These are phyloP conservation scores for Philotrypesis tridentata DNA, from an alignment of 1,140 invertebrate species.

Conservation along the genomic window DNA sequence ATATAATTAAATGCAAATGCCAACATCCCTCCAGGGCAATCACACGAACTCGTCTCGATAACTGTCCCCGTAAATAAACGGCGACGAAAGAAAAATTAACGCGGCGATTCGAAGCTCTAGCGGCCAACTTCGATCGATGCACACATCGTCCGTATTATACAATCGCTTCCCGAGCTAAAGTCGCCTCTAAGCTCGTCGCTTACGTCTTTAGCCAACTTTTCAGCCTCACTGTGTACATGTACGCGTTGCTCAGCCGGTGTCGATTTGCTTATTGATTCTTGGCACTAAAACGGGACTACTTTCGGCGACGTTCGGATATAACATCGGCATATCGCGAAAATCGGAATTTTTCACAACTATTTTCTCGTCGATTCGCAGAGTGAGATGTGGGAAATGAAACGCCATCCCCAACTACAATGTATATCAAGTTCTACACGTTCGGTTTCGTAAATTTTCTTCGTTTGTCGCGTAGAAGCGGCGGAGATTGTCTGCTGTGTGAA, in stretches of 20 bases:
- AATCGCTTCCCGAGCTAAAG: background rate
- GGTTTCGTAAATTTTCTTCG: slow-evolving; percentile 7
- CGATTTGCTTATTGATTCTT: slow-evolving; percentile 20
- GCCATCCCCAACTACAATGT: too few relatives aligned
- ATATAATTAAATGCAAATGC: background rate
- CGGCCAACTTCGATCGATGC: too few relatives aligned
- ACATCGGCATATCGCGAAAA: background rate
- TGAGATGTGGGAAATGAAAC: background rate
- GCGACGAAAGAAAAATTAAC: background rate
- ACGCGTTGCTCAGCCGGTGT: background rate
- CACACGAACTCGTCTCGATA: background rate
- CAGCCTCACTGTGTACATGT: background rate
- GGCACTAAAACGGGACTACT: slow-evolving; percentile 38
- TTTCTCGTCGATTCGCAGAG: background rate
- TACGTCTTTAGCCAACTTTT: background rate
- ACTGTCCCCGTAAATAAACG: background rate
- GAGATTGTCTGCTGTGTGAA: slow-evolving; percentile 37
- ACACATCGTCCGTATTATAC: too few relatives aligned
- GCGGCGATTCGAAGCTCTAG: too few relatives aligned
- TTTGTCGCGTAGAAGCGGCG: background rate
- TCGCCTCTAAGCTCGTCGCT: background rate
- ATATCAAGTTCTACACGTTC: background rate
- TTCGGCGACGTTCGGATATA: slow-evolving; percentile 12
- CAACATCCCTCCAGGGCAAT: background rate
- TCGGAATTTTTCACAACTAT: background rate